Conservation (phyloP, 2,113 vertebrate genomes). For the Noturus placidus region DNA sequence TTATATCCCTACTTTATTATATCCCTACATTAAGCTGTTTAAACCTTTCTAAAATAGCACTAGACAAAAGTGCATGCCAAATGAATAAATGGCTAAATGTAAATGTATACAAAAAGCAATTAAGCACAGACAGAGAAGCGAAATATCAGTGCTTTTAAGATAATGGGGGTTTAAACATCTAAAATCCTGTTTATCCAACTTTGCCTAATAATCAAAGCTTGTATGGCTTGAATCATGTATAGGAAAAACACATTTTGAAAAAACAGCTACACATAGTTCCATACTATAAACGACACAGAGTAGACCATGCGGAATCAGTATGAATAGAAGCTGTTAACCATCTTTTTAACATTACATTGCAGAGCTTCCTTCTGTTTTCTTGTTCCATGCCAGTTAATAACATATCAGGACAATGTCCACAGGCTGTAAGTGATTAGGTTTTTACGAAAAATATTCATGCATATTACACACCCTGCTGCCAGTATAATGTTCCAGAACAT, state of each 20-base stretch:
- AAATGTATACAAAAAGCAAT: conserved; percentile 2
- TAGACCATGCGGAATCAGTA: not conserved
- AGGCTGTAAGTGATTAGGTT: not conserved
- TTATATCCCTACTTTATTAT: not conserved
- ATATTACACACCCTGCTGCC: conserved; percentile 11
- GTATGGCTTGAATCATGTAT: not conserved
- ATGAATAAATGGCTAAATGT: not conserved
- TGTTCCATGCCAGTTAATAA: not conserved
- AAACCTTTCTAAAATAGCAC: not conserved
- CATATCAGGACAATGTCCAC: not conserved
- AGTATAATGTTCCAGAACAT: not conserved
- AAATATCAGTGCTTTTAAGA: not conserved
- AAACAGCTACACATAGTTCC: not conserved
- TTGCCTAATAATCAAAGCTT: not conserved
- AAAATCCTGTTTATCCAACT: not conserved
- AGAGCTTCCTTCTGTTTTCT: not conserved
- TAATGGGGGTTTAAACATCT: not conserved
- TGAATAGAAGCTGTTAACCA: conserved; percentile 8
- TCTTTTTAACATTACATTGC: not conserved
- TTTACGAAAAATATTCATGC: not conserved
- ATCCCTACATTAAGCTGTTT: not conserved
- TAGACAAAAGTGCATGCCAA: not conserved
- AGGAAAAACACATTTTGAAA: not conserved
- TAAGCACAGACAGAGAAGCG: not conserved
- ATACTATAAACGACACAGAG: not conserved